A percentile compares a stretch with the other conserved stretches of the same genome.
Conservation (phyloP, 1,140 invertebrate species). For the Pseudomyrmex sp. region DNA sequence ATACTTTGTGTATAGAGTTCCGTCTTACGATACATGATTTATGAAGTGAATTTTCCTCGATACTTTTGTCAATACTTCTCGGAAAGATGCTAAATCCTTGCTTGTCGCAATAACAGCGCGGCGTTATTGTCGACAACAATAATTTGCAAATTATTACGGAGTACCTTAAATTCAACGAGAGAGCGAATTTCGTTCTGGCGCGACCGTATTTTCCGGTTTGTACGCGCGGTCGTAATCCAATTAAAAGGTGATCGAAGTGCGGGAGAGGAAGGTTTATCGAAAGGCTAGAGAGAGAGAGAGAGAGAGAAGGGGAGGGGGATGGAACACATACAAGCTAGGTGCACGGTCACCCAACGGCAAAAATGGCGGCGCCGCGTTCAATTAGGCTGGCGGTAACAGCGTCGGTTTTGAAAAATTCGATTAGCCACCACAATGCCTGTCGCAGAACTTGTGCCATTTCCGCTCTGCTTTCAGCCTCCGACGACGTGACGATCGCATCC, state of each 20-base stretch:
- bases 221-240: conserved; percentile 60
- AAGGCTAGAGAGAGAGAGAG: not conserved
- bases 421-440: conserved; percentile 63
- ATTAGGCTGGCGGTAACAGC: conserved; percentile 59
- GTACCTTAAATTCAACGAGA: conserved; percentile 48
- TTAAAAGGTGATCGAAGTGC: conserved; percentile 66
- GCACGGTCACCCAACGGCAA: conserved; percentile 31
- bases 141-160: conserved; percentile 57
- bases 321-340: not conserved
- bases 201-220: conserved; percentile 63
- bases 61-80: conserved; percentile 10
- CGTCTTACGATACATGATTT: conserved; percentile 22
- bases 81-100: conserved; percentile 21
- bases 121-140: conserved; percentile 43
- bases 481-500: not conserved
- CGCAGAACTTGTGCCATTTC: conserved; percentile 23
- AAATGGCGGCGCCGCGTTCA: conserved; percentile 40
- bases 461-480: not conserved
- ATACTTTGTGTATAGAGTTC: not conserved
- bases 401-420: conserved; percentile 73
- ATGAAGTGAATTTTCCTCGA: conserved; percentile 40
- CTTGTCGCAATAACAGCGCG: conserved; percentile 16
- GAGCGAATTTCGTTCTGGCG: conserved; percentile 45
- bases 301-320: not conserved
- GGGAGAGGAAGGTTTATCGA: conserved; percentile 38